Evolutionary conservation across 53 echinoderm and acorn worm species (phyloP), one percentile per base, ranked within the genome.

Genomic region (Crossaster papposus): DNA sequence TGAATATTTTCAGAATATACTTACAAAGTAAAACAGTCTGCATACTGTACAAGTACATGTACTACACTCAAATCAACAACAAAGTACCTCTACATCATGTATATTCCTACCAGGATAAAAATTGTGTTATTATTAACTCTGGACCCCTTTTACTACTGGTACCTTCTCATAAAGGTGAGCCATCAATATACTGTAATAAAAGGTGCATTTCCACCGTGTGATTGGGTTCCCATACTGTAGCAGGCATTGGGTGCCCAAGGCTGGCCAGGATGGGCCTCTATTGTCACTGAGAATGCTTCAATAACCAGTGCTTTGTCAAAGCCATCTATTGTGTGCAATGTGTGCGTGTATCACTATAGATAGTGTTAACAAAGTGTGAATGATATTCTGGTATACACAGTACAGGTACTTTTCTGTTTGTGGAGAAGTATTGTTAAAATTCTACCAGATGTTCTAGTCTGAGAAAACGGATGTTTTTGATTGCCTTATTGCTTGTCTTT

Each of bases 251-350:
- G 51, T 18, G 51, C 72, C 32, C 31, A 85, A 73, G 85, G 85
- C 85, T 76, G 64, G 33, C 23, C 38, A 77, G 75, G 87, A 87
- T 87, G 87, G 86, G 77, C 24, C 13, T 55, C 77, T 34, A 87
- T 87, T 87, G 87, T 87, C 34, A 55, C 17, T 52, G 58, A 1
- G 73, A 30, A 12, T 73, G 29, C 71, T 70, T 29, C 50, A 13
- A 30, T n/a, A 12, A 72, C 32, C 22, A 30, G 51, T 29, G 35
- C 72, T 72, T 14, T 23, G 36, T 52, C 73, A 73, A 73, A 71
- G 85, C 72, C 15, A 30, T 51, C 73, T 54, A 72, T 85, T 85
- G 85, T 85, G n/a, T 85, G 73, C 29, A 72, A 54, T 73, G 72
- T 85, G 73, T 32, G 44, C 44, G 44, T 44, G 44, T 44, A 44